Conservation (phyloP, 2,113 vertebrate species). For the Tonatia bakeri region DNA sequence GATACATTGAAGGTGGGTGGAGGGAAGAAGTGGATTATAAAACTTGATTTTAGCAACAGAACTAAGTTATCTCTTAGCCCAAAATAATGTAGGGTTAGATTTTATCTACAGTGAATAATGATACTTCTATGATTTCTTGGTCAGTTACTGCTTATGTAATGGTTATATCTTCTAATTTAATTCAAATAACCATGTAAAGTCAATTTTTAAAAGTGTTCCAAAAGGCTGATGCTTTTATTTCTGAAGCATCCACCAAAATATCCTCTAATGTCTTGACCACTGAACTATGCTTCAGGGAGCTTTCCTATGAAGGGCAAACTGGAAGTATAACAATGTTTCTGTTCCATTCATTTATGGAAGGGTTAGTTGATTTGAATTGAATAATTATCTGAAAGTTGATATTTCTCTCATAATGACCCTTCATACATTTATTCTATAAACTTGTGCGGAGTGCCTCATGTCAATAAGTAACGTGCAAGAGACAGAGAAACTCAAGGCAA, state of each 20-base stretch:
- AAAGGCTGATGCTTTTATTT: neutral
- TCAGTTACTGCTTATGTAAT: slow-evolving; percentile 26
- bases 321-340: neutral
- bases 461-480: neutral
- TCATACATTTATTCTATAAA: neutral
- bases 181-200: neutral
- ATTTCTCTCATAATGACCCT: neutral
- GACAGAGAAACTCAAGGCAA: neutral
- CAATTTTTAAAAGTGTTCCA: slow-evolving; percentile 44
- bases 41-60: slow-evolving; percentile 19
- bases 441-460: neutral
- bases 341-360: neutral
- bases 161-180: neutral
- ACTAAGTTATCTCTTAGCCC: neutral
- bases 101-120: slow-evolving; percentile 51
- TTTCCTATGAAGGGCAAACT: neutral
- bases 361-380: neutral
- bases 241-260: neutral
- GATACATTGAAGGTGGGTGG: neutral
- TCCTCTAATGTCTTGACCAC: neutral
- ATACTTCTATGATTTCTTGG: slow-evolving; percentile 38
- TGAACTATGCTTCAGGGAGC: neutral
- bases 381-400: neutral
- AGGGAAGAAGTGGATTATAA: neutral
- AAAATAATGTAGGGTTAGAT: neutral